A percentile compares a stretch with the other conserved stretches of the same genome.
Evolutionary conservation across 2,113 vertebrate species (phyloP).

Genomic region (Pithys albifrons): DNA sequence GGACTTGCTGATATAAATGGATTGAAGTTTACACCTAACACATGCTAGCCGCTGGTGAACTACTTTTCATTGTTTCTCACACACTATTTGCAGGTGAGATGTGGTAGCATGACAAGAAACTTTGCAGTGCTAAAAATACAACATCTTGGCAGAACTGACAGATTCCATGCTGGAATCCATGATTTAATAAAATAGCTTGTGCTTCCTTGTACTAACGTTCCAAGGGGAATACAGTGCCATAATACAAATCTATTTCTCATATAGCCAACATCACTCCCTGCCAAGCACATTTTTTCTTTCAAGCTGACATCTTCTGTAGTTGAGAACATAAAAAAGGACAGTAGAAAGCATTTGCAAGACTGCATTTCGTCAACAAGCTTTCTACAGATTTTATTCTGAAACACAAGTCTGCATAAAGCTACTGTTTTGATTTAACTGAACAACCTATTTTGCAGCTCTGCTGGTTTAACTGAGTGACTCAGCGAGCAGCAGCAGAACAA

Average conservation of each 20-base stretch:
- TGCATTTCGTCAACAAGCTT: neutral
- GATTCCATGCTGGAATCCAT: neutral
- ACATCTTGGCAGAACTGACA: neutral
- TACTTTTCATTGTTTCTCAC: conserved; percentile 2
- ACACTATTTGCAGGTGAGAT: conserved; percentile 1
- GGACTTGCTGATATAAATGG: neutral
- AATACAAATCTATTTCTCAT: conserved; percentile 26
- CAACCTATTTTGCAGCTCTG: neutral
- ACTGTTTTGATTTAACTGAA: neutral
- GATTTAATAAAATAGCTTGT: conserved; percentile 31
- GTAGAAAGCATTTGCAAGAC: neutral
- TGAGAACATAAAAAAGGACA: conserved; percentile 9
- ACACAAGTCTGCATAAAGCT: neutral
- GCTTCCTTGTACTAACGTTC: neutral
- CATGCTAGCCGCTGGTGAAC: neutral
- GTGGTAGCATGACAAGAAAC: neutral
- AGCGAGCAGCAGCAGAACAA: neutral
- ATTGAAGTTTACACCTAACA: neutral
- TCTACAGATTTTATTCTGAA: conserved; percentile 2
- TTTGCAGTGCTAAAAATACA: conserved; percentile 1
- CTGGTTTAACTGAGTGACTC: neutral
- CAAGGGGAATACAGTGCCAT: neutral
- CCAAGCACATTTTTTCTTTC: conserved; percentile 11
- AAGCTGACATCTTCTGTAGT: neutral
- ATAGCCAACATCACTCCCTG: neutral